These are phyloP conservation scores for Eubasilissa regina DNA, from an alignment of 1,140 invertebrate species.

Conservation along the genomic window DNA sequence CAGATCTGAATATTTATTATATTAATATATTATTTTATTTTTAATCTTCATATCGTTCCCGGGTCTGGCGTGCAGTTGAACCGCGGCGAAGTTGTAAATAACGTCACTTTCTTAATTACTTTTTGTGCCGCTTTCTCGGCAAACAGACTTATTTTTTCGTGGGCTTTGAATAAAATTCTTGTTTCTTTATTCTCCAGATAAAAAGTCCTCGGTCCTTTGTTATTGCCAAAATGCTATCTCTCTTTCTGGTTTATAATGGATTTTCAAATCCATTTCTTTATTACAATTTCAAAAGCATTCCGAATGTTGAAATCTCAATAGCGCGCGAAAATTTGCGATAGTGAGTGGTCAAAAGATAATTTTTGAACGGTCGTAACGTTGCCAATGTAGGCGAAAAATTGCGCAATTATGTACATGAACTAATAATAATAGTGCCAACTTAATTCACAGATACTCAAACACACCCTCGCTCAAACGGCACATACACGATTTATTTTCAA, in stretches of 20 bases:
- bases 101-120: conserved; percentile 51
- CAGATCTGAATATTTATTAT: too few relatives aligned
- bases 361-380: neutral
- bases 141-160: conserved; percentile 20
- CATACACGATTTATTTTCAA: too few relatives aligned
- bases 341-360: neutral
- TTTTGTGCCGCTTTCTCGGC: conserved; percentile 23
- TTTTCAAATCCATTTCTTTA: conserved; percentile 37
- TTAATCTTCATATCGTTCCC: conserved; percentile 9
- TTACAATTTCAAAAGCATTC: conserved; percentile 24
- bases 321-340: neutral
- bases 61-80: neutral
- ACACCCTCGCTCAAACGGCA: too few relatives aligned
- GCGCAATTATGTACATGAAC: too few relatives aligned
- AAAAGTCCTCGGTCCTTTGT: conserved; percentile 31
- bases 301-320: conserved; percentile 12
- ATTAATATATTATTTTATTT: neutral
- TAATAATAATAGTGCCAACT: too few relatives aligned
- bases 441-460: too few relatives aligned
- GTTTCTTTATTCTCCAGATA: conserved; percentile 19
- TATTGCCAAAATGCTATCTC: conserved; percentile 15
- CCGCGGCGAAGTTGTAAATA: conserved; percentile 50
- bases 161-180: conserved; percentile 29
- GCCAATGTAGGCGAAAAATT: too few relatives aligned
- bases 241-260: conserved; percentile 21